Evolutionary conservation across 1,140 invertebrate genomes (phyloP), one percentile per base, ranked within the genome.

Genomic region (Drosophila parabipectinata): DNA sequence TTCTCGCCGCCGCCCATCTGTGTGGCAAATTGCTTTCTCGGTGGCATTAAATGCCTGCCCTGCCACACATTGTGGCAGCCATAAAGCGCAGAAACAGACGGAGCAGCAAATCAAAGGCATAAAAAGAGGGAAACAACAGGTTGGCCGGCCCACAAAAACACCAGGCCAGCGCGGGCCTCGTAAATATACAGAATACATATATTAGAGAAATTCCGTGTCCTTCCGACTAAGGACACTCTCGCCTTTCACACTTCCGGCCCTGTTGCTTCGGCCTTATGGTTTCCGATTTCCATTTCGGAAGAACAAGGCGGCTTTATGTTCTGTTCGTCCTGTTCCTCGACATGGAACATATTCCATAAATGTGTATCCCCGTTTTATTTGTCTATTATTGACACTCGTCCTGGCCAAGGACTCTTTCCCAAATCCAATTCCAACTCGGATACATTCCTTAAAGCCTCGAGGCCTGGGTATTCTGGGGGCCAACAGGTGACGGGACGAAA

Each of bases 51-150:
- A 55, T 55, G 58, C 77, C 61, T 59, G 34, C 30, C 24, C 8
- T 9, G 3, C 28, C 8, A 18, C 28, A 18, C 18, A n/a, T 8
- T 67, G 63, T 44, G 34, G n/a, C 58, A 48, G 4, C 50, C 18
- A 60, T 12, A 15, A 64, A 15, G n/a, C 45, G 26, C 39, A 60
- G 18, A 53, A n/a, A 58, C 62, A 62, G 57, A 61, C 18, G 18
- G 18, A 18, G 18, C 18, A 64, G 26, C 57, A 79, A 78, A 63
- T 67, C 61, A 73, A 56, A 45, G 45, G 45, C 71, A 69, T 73
- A 71, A 54, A 77, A 62, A 62, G n/a, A 37, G 24, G 39, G 59
- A 71, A 72, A 78, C 76, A 77, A 78, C 75, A 79, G 75, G 77
- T 78, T 78, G 61, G 37, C 39, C 45, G 47, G 41, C 44, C 54